A percentile compares a stretch with the other conserved stretches of the same genome.
These are phyloP conservation scores for Bucorvus abyssinicus DNA, from an alignment of 2,797 vertebrate species.

Conservation along the genomic window DNA sequence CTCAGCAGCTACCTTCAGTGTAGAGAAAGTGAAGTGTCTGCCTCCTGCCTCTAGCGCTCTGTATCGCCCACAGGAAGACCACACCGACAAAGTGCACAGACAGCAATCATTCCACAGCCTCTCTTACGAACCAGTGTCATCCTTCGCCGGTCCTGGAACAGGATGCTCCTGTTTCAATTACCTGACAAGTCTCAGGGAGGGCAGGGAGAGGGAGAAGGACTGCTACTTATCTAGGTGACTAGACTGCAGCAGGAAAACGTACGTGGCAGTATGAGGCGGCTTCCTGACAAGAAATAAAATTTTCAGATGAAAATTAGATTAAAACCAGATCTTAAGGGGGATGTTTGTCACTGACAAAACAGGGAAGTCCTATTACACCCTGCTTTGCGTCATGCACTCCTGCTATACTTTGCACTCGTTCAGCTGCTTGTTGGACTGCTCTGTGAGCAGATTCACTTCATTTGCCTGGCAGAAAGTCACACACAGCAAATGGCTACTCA, in stretches of 20 bases:
- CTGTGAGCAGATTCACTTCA: background rate
- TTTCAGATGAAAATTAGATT: background rate
- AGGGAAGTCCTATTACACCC: background rate
- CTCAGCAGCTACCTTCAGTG: background rate
- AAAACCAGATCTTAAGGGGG: background rate
- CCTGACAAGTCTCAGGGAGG: background rate
- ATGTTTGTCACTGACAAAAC: background rate
- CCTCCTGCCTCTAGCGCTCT: background rate
- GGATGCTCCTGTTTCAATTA: background rate
- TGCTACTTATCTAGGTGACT: background rate
- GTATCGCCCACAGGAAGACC: background rate
- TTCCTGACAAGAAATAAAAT: background rate
- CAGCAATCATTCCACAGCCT: background rate
- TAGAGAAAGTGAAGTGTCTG: background rate
- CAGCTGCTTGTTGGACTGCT: background rate
- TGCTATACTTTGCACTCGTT: background rate
- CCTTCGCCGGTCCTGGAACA: background rate
- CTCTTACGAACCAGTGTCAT: accelerated
- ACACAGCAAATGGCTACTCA: background rate
- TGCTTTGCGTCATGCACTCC: background rate
- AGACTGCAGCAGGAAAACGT: background rate
- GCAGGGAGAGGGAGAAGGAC: background rate
- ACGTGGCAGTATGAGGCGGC: background rate
- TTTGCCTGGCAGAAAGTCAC: background rate
- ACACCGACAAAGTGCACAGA: background rate